Conservation (phyloP, 2,113 vertebrate species). For the Prietella phreatophila region DNA sequence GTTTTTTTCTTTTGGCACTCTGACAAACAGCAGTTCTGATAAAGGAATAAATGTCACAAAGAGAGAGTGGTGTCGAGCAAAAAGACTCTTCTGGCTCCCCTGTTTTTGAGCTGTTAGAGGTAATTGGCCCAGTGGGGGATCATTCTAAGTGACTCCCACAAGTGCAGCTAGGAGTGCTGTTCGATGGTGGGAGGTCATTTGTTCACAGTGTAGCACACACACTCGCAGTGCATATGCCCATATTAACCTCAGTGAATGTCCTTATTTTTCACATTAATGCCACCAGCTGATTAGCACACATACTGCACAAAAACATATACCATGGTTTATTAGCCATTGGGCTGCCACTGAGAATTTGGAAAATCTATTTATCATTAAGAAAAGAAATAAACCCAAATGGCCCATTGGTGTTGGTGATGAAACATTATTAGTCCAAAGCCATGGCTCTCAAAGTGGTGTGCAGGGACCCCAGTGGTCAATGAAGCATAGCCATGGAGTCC, state of each 20-base stretch:
- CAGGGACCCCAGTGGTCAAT: not conserved
- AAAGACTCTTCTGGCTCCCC: conserved; percentile 4
- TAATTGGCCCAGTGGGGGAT: conserved; percentile 54
- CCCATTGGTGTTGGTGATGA: not conserved
- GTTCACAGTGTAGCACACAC: conserved; percentile 44
- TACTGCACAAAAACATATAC: conserved; percentile 15
- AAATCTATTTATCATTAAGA: not conserved
- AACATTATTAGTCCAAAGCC: not conserved
- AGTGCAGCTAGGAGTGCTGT: conserved; percentile 12
- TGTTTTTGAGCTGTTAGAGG: conserved; percentile 15
- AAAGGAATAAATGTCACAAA: conserved; percentile 30
- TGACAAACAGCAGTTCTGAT: conserved; percentile 17
- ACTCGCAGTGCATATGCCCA: conserved; percentile 48
- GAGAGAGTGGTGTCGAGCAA: conserved; percentile 18
- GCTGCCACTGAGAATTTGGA: not conserved
- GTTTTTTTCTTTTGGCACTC: conserved; percentile 1
- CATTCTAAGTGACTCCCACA: conserved; percentile 34
- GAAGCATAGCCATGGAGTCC: not conserved
- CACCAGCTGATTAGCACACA: not conserved
- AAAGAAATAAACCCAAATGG: conserved; percentile 40
- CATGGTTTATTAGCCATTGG: not conserved
- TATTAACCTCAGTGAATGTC: not conserved
- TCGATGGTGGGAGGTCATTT: conserved; percentile 42
- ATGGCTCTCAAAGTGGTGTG: not conserved
- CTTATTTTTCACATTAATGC: conserved; percentile 44